phyloP scores from a whole-genome alignment of 1,140 invertebrate species.

The Radopholus similis region DNA sequence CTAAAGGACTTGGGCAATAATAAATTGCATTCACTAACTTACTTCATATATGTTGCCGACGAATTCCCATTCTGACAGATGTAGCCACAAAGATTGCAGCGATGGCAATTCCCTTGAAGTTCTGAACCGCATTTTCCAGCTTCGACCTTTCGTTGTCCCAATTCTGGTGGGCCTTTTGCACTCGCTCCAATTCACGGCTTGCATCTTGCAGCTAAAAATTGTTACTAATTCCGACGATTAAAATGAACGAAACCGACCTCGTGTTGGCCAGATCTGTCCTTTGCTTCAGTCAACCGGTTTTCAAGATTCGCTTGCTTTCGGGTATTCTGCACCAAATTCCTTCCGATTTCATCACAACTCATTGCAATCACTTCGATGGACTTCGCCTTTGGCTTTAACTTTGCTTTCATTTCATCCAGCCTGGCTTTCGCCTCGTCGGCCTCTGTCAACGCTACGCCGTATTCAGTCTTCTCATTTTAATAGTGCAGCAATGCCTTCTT shows the following conservation, averaged over 20 bases:
- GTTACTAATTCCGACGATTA: neutral
- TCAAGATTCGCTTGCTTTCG: too few species aligned
- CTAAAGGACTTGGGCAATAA: too few species aligned
- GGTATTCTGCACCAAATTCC: too few species aligned
- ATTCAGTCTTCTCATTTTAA: constrained; percentile 61
- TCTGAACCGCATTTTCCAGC: constrained; percentile 16
- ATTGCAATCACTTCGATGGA: too few species aligned
- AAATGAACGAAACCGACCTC: neutral
- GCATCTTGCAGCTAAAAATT: constrained; percentile 14
- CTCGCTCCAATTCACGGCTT: neutral
- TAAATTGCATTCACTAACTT: too few species aligned
- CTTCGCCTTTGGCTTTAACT: neutral
- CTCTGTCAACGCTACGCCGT: constrained; percentile 62
- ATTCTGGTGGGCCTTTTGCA: constrained; percentile 6
- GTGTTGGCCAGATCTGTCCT: too few species aligned
- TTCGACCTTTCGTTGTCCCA: constrained; percentile 30
- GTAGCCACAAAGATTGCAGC: too few species aligned
- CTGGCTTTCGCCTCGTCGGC: constrained; percentile 15
- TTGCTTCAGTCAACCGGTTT: too few species aligned
- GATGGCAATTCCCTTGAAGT: constrained; percentile 37
- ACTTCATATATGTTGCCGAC: too few species aligned
- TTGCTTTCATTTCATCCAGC: neutral
- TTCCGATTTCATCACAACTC: too few species aligned
- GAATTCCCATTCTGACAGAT: too few species aligned
- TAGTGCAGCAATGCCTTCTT: constrained; percentile 69